Evolutionary conservation across 2,113 vertebrate genomes (phyloP), one percentile per base, ranked within the genome.

Genomic region (Bungarus multicinctus): DNA sequence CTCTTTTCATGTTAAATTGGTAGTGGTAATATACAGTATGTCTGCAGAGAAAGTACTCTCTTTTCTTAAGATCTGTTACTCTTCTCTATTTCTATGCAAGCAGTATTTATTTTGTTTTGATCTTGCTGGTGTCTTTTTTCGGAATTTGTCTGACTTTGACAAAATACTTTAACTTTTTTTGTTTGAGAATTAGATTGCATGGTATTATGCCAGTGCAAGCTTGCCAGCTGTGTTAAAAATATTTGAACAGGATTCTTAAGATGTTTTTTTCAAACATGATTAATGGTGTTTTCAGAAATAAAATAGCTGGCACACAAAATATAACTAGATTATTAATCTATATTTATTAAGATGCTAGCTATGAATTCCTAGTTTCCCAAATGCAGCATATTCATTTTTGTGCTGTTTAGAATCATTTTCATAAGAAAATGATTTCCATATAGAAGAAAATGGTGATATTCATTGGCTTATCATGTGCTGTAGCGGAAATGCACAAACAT

Each of bases 251-350:
- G 20, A 25, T 55, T 34, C 23, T 89, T 5, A 23, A 57, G n/a
- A 91, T n/a, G n/a, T 30, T 91, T 87, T 95, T 94, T 95, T 94
- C 93, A 91, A 93, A 93, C 12, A 45, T 45, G 5, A 22, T 16
- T 30, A 60, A 89, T 69, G 30, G 92, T 90, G 0, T 7, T 14
- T 87, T 43, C 93, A 30, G 93, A 90, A 90, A 8, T 91, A 20
- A 91, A 93, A 91, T 92, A 87, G 5, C 12, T 91, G 93, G 1
- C 88, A 55, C 22, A 55, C 3, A 16, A 88, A 94, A 30, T 69
- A 18, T 52, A 90, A 9, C 81, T 30, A 81, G 27, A 43, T 53
- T 89, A 16, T 30, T 85, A 34, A 50, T 4, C 12, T 58, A 50
- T 34, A 27, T 64, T 18, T 92, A 14, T 30, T 89, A 16, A 57